These are phyloP conservation scores for Dromius quadrimaculatus DNA, from an alignment of 2,888 invertebrate species.

Conservation along the genomic window DNA sequence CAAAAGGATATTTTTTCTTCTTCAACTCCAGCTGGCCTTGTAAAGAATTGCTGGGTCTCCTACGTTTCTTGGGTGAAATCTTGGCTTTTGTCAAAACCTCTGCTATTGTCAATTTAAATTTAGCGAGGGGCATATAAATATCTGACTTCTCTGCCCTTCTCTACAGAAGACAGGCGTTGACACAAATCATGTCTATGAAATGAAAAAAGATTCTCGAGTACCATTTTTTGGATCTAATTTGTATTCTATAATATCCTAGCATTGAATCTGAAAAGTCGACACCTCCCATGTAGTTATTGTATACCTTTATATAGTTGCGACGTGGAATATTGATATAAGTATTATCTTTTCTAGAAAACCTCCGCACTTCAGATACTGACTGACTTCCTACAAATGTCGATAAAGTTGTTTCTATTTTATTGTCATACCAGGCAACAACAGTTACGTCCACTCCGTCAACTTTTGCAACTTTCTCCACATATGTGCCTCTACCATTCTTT, in stretches of 20 bases:
- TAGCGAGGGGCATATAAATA: background rate
- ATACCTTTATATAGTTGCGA: background rate
- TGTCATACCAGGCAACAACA: slow-evolving; percentile 5
- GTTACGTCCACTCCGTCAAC: slow-evolving; percentile 55
- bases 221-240: background rate
- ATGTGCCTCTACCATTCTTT: slow-evolving; percentile 55
- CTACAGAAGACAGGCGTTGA: slow-evolving; percentile 3
- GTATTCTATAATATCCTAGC: background rate
- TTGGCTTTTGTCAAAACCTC: background rate
- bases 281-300: background rate
- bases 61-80: slow-evolving; percentile 8
- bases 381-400: slow-evolving; percentile 56
- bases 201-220: background rate
- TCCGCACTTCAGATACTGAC: background rate
- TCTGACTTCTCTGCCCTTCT: slow-evolving; percentile 1
- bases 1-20: slow-evolving; percentile 12
- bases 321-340: slow-evolving; percentile 14
- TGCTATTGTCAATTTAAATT: background rate
- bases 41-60: slow-evolving; percentile 9
- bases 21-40: background rate
- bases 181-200: slow-evolving; percentile 2
- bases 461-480: slow-evolving; percentile 55
- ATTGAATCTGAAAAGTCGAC: background rate
- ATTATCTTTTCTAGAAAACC: slow-evolving; percentile 9
- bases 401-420: slow-evolving; percentile 7